Evolutionary conservation across 1,140 invertebrate genomes (phyloP).

Genomic region (Copidosoma floridanum): DNA sequence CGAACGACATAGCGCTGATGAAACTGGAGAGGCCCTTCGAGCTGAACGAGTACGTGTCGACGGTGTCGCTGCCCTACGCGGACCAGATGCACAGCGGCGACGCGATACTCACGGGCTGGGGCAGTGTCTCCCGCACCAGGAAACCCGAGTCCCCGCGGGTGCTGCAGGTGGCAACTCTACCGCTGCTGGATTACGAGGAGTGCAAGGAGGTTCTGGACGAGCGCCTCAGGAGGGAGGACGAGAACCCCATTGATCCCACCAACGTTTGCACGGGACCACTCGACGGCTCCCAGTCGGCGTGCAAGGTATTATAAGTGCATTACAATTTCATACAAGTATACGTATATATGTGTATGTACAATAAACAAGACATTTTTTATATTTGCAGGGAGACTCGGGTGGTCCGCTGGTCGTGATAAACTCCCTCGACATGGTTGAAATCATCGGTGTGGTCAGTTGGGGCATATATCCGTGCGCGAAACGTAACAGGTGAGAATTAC

Average conservation of each 20-base stretch:
- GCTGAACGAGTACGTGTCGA: slow-evolving; percentile 49
- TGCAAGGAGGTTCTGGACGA: slow-evolving; percentile 38
- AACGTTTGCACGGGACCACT: slow-evolving; percentile 57
- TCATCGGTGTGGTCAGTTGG: slow-evolving; percentile 75
- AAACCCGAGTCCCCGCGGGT: slow-evolving; percentile 41
- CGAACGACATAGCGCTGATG: slow-evolving; percentile 59
- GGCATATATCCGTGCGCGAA: slow-evolving; percentile 69
- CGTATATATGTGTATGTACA: too few relatives aligned
- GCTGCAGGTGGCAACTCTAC: slow-evolving; percentile 51
- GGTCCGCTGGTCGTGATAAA: slow-evolving; percentile 60
- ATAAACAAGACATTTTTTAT: too few relatives aligned
- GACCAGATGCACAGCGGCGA: slow-evolving; percentile 50
- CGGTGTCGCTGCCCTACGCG: slow-evolving; percentile 47
- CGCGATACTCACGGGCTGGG: slow-evolving; percentile 54
- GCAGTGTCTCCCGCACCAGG: slow-evolving; percentile 50
- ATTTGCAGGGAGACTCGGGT: slow-evolving; percentile 63
- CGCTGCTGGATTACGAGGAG: slow-evolving; percentile 50
- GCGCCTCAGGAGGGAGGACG: slow-evolving; percentile 40
- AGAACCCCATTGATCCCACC: slow-evolving; percentile 48
- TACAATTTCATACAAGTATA: neutral
- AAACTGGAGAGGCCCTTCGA: slow-evolving; percentile 53
- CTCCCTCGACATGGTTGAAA: slow-evolving; percentile 19
- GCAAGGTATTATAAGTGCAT: too few relatives aligned
- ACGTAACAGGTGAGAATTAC: too few relatives aligned
- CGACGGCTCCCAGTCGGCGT: slow-evolving; percentile 52